Evolutionary conservation across 2,113 vertebrate genomes (phyloP), one percentile per base, ranked within the genome.

Genomic region (human (Homo sapiens)): DNA sequence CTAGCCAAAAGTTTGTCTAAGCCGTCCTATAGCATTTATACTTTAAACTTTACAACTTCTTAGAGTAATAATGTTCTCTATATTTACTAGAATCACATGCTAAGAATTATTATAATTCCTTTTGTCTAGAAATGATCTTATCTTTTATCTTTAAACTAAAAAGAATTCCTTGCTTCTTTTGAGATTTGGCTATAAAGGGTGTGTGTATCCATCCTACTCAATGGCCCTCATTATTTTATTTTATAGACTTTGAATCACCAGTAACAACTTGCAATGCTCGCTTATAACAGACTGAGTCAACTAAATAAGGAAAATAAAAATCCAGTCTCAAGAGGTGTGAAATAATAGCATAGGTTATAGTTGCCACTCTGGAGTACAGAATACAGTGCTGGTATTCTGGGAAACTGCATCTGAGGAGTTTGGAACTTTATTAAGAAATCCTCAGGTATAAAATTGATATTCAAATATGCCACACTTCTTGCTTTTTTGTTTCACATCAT

Each of bases 191-290:
- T 59, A 73, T 83, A 84, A 95, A 95, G 9, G 76, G 22, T 88
- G 17, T 76, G 66, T 57, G 32, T 78, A 55, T 90, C 70, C 66
- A 93, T 48, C 14, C 82, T 79, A 73, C 75, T 94, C 80, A 68
- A 50, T 50, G 64, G 61, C 61, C 50, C 32, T 92, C 84, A 30
- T 75, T 95, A 86, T 90, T 96, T 87, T 93, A 78, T 94, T 96
- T 95, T 93, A 88, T 57, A 95, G 92, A 92, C 92, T 97, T 83
- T 89, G 64, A 94, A 83, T 96, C 93, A 93, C 70, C 64, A 73
- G 50, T 88, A 96, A 96, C 55, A 90, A 90, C 30, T 73, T 88
- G 45, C 76, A 97, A 84, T 95, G 83, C 48, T 78, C 90, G 48
- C 81, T 72, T 57, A 84, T 78, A 94, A 95, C 48, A 94, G 75